These are phyloP conservation scores for Eriocheir sinensis DNA, from an alignment of 1,140 invertebrate genomes.

Conservation along the genomic window DNA sequence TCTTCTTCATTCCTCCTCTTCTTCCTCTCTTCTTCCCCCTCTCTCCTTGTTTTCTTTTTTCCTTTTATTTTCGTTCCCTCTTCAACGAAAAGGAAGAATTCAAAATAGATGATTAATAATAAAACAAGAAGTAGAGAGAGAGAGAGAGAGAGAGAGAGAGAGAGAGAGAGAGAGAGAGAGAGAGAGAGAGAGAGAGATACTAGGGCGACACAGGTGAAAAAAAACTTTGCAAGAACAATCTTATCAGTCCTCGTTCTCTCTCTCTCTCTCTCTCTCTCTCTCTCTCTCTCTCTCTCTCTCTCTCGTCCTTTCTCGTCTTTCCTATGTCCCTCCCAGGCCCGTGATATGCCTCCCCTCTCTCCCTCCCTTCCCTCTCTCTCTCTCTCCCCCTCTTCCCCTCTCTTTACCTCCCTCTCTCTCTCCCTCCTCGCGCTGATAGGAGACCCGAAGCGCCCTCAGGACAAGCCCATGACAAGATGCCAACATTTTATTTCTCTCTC, in stretches of 20 bases:
- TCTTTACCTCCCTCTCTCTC: not conserved
- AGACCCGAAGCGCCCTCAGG: not conserved
- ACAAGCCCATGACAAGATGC: not conserved
- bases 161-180: slow-evolving; percentile 22
- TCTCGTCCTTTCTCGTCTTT: not conserved
- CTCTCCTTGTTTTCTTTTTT: too few species aligned
- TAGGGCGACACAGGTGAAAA: not conserved
- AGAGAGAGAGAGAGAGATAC: not conserved
- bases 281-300: not conserved
- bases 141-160: not conserved
- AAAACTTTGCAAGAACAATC: not conserved
- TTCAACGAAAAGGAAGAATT: too few species aligned
- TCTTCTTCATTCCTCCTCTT: too few species aligned
- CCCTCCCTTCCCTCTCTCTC: too few species aligned
- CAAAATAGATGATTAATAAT: too few species aligned
- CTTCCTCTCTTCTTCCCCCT: too few species aligned
- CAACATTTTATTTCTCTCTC: not conserved
- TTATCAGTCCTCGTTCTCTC: not conserved
- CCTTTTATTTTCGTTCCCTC: too few species aligned
- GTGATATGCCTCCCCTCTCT: not conserved
- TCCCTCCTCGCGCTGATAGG: not conserved
- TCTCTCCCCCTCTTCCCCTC: not conserved
- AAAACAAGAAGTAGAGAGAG: too few species aligned
- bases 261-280: too few species aligned
- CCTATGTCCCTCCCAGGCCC: not conserved